Evolutionary conservation across 2,797 vertebrate species (phyloP).

Genomic region (Gastrophryne carolinensis): DNA sequence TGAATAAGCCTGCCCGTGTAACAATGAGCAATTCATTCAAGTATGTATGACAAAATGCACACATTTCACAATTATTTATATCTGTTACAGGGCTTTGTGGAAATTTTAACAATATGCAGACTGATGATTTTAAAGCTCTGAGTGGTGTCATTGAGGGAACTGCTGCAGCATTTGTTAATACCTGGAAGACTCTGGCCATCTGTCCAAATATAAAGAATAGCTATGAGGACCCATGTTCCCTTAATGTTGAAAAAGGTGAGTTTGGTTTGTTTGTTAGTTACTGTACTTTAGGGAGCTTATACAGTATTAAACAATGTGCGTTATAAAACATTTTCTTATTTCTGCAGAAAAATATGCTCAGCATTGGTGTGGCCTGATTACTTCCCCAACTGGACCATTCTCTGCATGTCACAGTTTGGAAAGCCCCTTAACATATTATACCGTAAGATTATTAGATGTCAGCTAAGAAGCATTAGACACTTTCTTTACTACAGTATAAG

Average conservation of each 20-base stretch:
- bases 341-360: slow-evolving; percentile 80
- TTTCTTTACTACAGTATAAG: neutral
- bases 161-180: slow-evolving; percentile 74
- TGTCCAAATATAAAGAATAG: slow-evolving; percentile 70
- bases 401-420: slow-evolving; percentile 76
- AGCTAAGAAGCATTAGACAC: neutral
- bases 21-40: too few relatives aligned
- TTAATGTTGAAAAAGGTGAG: slow-evolving; percentile 67
- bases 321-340: neutral
- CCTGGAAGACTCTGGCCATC: slow-evolving; percentile 70
- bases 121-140: slow-evolving; percentile 74
- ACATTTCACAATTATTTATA: neutral
- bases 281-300: too few relatives aligned
- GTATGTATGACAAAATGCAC: neutral
- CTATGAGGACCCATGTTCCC: slow-evolving; percentile 71
- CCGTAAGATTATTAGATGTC: slow-evolving; percentile 62
- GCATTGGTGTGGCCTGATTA: slow-evolving; percentile 80
- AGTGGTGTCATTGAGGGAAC: slow-evolving; percentile 76
- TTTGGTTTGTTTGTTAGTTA: too few relatives aligned
- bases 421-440: slow-evolving; percentile 71
- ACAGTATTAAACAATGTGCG: too few relatives aligned
- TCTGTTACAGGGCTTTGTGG: slow-evolving; percentile 78
- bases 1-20: too few relatives aligned
- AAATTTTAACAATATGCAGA: slow-evolving; percentile 80
- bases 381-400: slow-evolving; percentile 69